Evolutionary conservation across 2,888 invertebrate genomes (phyloP).

Genomic region (Sarcophaga variegata): DNA sequence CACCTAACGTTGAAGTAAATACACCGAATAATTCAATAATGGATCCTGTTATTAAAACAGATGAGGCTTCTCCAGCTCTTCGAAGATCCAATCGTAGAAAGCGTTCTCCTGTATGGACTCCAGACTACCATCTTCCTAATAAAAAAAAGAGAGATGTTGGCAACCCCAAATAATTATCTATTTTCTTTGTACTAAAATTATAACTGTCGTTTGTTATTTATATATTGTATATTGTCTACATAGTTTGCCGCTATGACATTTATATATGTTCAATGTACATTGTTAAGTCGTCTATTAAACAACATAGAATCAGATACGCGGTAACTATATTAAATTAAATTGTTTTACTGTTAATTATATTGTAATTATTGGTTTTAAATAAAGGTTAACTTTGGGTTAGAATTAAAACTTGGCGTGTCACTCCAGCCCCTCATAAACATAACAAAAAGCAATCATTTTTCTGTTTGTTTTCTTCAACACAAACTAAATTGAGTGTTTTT

Average conservation of each 20-base stretch:
- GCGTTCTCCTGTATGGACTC: conserved; percentile 3
- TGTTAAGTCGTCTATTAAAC: conserved; percentile 1
- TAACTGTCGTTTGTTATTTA: no score
- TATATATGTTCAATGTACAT: neutral
- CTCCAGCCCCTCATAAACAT: no score
- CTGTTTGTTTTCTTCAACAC: no score
- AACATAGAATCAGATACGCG: neutral
- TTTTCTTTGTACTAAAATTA: no score
- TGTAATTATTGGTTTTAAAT: neutral
- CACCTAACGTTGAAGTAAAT: neutral
- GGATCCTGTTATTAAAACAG: neutral
- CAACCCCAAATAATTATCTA: neutral
- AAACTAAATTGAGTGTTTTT: no score
- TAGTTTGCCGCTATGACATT: no score
- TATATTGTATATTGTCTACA: no score
- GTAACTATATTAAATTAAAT: no score
- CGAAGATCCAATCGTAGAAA: conserved; percentile 8
- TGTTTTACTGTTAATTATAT: neutral
- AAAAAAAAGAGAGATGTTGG: conserved; percentile 10
- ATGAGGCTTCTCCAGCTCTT: neutral
- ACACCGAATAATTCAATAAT: neutral
- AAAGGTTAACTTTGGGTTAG: neutral
- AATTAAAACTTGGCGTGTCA: neutral
- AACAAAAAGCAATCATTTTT: no score
- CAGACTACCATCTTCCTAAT: neutral